Evolutionary conservation across 2,113 vertebrate species (phyloP).

Genomic region (Boulengeromyrus knoepffleri): DNA sequence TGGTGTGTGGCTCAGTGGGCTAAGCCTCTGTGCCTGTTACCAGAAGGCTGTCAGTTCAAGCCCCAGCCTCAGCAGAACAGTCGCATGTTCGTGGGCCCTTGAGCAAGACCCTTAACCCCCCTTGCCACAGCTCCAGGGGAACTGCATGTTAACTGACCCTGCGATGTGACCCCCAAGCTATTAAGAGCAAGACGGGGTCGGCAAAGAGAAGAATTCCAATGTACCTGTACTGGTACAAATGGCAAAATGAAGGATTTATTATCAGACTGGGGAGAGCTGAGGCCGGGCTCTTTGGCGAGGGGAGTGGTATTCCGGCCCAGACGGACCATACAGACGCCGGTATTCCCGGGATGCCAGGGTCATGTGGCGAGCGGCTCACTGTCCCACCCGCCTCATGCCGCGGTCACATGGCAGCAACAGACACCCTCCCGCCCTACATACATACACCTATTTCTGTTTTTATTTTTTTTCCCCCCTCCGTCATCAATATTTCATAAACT

Average conservation of each 20-base stretch:
- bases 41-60: not conserved
- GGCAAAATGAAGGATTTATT: not conserved
- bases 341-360: not conserved
- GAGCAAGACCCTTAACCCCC: not conserved
- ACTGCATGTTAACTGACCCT: not conserved
- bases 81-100: not conserved
- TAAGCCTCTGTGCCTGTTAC: not conserved
- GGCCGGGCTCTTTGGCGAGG: not conserved
- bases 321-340: not conserved
- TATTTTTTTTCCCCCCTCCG: slow-evolving; percentile 62
- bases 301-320: not conserved
- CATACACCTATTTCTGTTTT: slow-evolving; percentile 44
- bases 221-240: not conserved
- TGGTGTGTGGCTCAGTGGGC: no score
- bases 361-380: not conserved
- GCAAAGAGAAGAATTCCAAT: not conserved
- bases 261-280: not conserved
- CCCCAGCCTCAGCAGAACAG: not conserved
- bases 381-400: not conserved
- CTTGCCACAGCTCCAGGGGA: not conserved
- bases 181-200: not conserved
- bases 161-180: not conserved
- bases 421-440: slow-evolving; percentile 49
- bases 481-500: slow-evolving; percentile 85
- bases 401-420: slow-evolving; percentile 15